Evolutionary conservation across 2,888 invertebrate genomes (phyloP).

Genomic region (Drosophila demipolita): DNA sequence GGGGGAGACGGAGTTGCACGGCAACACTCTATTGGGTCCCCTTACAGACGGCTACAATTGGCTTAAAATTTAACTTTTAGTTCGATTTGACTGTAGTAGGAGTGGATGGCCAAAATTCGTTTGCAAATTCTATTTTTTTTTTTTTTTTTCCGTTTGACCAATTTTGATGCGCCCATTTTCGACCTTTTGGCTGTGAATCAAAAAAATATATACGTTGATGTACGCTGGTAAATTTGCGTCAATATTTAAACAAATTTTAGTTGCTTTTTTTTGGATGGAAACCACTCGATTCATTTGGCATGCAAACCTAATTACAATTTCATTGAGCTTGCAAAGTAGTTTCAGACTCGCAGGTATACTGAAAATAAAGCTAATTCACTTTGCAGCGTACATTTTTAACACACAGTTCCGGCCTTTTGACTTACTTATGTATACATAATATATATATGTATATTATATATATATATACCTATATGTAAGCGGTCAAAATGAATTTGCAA

Average conservation of each 20-base stretch:
- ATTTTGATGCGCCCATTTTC: conserved; percentile 15
- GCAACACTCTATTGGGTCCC: background rate
- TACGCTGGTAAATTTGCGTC: conserved; percentile 56
- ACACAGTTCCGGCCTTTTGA: conserved; percentile 15
- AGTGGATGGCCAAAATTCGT: conserved; percentile 36
- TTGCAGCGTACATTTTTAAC: conserved; percentile 60
- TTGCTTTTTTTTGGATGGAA: conserved; percentile 17
- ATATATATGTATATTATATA: background rate
- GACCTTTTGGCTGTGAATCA: conserved; percentile 6
- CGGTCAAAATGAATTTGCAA: conserved; percentile 6
- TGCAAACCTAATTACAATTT: conserved; percentile 75
- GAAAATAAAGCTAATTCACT: conserved; percentile 57
- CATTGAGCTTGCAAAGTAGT: conserved; percentile 58
- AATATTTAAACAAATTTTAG: conserved; percentile 67
- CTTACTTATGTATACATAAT: background rate
- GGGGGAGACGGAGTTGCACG: background rate
- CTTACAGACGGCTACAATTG: conserved; percentile 36
- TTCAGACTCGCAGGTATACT: conserved; percentile 25
- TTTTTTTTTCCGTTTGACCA: conserved; percentile 29
- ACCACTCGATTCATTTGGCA: conserved; percentile 71
- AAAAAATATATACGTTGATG: conserved; percentile 19
- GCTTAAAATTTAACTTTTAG: conserved; percentile 58
- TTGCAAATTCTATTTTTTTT: conserved; percentile 1
- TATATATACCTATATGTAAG: conserved; percentile 7
- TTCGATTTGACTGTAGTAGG: conserved; percentile 41